Percentiles rank a stretch among this genome's conserved stretches.
phyloP scores from a whole-genome alignment of 2,113 vertebrate genomes.

The Tachuris rubrigastra region DNA sequence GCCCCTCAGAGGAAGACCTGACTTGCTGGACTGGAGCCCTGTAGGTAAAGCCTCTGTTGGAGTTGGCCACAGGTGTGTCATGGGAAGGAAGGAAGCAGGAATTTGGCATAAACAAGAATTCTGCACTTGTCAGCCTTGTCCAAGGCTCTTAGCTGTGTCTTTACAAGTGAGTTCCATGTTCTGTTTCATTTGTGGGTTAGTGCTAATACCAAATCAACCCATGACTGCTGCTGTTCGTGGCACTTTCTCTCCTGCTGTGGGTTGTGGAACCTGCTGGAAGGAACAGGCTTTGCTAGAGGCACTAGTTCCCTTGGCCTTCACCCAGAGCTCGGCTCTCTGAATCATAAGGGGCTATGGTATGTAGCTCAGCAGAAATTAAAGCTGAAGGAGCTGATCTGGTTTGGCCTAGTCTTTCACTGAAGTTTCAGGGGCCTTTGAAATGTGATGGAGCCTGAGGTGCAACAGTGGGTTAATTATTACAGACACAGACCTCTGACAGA shows the following conservation, averaged over 20 bases:
- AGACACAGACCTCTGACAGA: neutral
- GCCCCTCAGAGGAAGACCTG: neutral
- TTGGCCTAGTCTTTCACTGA: neutral
- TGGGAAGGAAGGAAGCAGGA: neutral
- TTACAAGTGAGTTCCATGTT: neutral
- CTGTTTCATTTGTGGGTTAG: neutral
- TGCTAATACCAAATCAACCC: neutral
- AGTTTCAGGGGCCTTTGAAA: neutral
- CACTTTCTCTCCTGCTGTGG: neutral
- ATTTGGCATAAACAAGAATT: neutral
- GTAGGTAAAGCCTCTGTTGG: neutral
- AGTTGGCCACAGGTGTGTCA: rapidly evolving
- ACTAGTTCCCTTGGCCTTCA: neutral
- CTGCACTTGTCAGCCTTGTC: neutral
- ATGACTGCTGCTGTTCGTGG: rapidly evolving
- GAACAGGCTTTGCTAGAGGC: constrained; percentile 51
- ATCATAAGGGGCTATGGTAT: neutral
- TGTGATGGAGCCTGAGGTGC: neutral
- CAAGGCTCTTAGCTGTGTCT: neutral
- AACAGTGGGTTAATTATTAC: rapidly evolving
- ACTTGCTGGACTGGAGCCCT: neutral
- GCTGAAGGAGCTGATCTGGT: neutral
- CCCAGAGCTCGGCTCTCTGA: neutral
- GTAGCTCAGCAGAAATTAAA: constrained; percentile 8
- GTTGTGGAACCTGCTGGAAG: neutral